These are phyloP conservation scores for Amphipoea oculea DNA, from an alignment of 2,888 invertebrate genomes.

Conservation along the genomic window DNA sequence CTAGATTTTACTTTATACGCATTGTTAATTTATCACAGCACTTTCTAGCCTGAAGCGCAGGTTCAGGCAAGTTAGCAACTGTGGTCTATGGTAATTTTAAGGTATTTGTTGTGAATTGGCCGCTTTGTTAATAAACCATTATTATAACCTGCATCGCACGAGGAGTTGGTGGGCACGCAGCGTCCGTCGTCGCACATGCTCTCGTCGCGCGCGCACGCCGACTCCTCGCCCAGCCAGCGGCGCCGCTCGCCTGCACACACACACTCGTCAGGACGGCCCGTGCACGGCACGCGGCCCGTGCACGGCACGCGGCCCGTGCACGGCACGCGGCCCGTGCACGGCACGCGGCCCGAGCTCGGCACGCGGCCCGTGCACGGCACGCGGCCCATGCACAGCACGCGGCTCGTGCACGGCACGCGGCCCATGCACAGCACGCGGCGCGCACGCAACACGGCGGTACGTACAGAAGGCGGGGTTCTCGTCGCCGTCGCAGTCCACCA, in stretches of 20 bases:
- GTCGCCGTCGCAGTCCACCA: conserved; percentile 90
- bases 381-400: background rate
- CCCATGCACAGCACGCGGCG: background rate
- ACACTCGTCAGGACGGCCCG: background rate
- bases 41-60: background rate
- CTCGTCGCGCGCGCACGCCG: conserved; percentile 77
- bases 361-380: too few relatives aligned
- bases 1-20: background rate
- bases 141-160: conserved; percentile 71
- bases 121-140: background rate
- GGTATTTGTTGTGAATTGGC: background rate
- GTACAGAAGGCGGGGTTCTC: conserved; percentile 84
- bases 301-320: background rate
- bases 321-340: background rate
- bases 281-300: too few relatives aligned
- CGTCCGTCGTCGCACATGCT: conserved; percentile 80
- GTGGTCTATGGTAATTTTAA: too few relatives aligned
- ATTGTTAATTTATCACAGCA: background rate
- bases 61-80: background rate
- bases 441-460: conserved; percentile 38
- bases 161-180: conserved; percentile 75
- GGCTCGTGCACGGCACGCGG: background rate
- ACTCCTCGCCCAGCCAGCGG: conserved; percentile 64
- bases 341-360: accelerated
- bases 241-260: conserved; percentile 64